Evolutionary conservation across 2,113 vertebrate genomes (phyloP).

Genomic region (Gila orcuttii): DNA sequence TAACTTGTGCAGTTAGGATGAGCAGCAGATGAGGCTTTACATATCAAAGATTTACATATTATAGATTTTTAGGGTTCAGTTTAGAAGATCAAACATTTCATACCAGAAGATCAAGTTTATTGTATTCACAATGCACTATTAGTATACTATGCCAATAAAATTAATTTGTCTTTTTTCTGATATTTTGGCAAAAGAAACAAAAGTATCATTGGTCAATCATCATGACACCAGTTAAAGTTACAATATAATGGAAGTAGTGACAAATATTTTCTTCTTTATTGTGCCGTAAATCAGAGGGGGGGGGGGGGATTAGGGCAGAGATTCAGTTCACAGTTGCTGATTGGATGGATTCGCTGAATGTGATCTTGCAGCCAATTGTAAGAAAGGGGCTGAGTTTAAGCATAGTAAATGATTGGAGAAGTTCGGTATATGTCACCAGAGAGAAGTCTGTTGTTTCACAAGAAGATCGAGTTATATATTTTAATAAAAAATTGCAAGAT

Average conservation of each 20-base stretch:
- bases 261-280: not conserved
- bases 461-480: not conserved
- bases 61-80: not conserved
- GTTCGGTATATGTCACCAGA: not conserved
- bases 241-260: not conserved
- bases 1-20: not conserved
- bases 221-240: not conserved
- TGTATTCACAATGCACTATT: not conserved
- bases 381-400: not conserved
- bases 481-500: not conserved
- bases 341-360: not conserved
- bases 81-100: not conserved
- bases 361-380: not conserved
- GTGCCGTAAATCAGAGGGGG: not conserved
- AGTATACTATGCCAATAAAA: not conserved
- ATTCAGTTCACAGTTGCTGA: not conserved
- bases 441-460: not conserved
- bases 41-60: no score
- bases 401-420: no score
- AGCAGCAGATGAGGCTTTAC: slow-evolving; percentile 13
- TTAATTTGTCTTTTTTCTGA: not conserved
- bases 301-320: not conserved
- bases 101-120: not conserved
- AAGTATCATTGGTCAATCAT: not conserved
- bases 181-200: not conserved